Percentiles rank a stretch among this genome's conserved stretches.
Evolutionary conservation across 2,888 invertebrate genomes (phyloP).

Genomic region (Xestoiulus laeticollis): DNA sequence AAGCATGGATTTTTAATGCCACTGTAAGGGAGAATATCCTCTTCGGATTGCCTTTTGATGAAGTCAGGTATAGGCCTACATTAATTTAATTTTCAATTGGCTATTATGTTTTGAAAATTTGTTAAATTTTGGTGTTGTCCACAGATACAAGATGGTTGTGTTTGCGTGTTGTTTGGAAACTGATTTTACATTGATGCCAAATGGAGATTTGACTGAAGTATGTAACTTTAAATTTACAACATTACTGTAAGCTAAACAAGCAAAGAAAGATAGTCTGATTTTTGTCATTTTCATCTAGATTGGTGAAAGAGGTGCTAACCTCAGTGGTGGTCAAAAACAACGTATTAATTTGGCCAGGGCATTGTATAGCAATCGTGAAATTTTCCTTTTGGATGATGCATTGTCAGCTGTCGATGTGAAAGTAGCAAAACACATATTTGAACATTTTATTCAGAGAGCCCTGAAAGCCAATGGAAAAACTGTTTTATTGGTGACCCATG

Average conservation of each 20-base stretch:
- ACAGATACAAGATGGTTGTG: constrained; percentile 64
- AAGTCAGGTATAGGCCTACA: constrained; percentile 57
- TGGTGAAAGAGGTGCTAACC: constrained; percentile 67
- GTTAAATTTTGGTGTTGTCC: background rate
- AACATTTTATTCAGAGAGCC: constrained; percentile 62
- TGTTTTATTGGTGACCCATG: constrained; percentile 62
- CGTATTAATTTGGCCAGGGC: constrained; percentile 70
- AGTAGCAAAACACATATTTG: constrained; percentile 69
- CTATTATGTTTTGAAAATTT: background rate
- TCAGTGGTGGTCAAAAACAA: constrained; percentile 70
- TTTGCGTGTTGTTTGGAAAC: constrained; percentile 64
- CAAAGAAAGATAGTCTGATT: background rate
- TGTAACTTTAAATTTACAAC: background rate
- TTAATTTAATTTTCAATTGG: constrained; percentile 16
- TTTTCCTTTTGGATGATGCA: constrained; percentile 71
- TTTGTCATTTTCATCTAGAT: constrained; percentile 61
- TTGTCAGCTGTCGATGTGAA: constrained; percentile 69
- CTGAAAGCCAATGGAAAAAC: constrained; percentile 60
- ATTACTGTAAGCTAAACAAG: too few relatives aligned
- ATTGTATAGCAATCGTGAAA: constrained; percentile 66
- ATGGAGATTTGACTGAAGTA: constrained; percentile 67
- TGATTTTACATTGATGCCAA: constrained; percentile 65
- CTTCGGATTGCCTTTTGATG: constrained; percentile 64
- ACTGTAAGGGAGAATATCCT: constrained; percentile 66
- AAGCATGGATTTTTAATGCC: constrained; percentile 66